Evolutionary conservation across 2,888 invertebrate species (phyloP), one percentile per base, ranked within the genome.

Genomic region (Thyatira batis): DNA sequence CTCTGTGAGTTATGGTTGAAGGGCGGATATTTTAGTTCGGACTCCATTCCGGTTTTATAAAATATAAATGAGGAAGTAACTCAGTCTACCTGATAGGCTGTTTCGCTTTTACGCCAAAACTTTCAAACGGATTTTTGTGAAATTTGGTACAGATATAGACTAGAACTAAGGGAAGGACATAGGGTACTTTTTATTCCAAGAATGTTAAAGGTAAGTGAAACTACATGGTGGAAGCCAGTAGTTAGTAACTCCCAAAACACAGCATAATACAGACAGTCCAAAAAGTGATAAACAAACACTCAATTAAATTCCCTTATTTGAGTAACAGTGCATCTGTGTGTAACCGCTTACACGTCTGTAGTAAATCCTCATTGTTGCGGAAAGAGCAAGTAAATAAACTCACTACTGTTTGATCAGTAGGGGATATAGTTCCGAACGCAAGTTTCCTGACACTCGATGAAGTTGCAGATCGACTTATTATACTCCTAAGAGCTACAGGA

Each of bases 341-440:
- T 48, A 28, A 27, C 48, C 13, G 27, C 8, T 13, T 17, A 17
- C 48, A 49, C 58, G 52, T 50, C 51, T 50, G 58, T 51, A 53
- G 58, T 68, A 63, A 65, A 60, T 71, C 60, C 58, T 71, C 60
- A 60, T 65, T 69, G 71, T 46, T 45, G 30, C 45, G 6, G 30
- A 52, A 30, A 50, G 53, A 54, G 51, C 51, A 50, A 58, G 65
- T 56, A 65, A 68, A 62, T 68, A 62, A 60, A 61, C 23, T 45
- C 48, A 52, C 20, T 50, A 46, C 44, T 51, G 50, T 50, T 48
- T 48, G 48, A 48, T 27, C 27, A 28, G 20, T 2, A 1, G 20
- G 1, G 48, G 13, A 27, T 27, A 48, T 10, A 39, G 17, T 10
- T 27, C 9, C 20, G 9, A 48, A 27, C 28, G 17, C 27, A 25